Conservation (phyloP, 2,888 invertebrate species). For the Epistrophe eligans region DNA sequence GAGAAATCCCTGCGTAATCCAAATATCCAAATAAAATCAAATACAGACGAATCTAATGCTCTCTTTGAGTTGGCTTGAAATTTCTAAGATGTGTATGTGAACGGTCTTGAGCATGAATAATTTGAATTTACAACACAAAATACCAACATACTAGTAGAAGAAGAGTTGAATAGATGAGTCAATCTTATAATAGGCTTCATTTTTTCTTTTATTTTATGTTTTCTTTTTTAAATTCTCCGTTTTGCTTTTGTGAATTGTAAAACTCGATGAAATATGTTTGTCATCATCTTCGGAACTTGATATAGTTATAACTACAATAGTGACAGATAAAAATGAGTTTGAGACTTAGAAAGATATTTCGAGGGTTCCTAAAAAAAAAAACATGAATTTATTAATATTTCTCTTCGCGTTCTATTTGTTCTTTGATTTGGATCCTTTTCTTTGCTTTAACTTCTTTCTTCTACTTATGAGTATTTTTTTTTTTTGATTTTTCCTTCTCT, state of each 20-base stretch:
- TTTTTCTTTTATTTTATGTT: neutral
- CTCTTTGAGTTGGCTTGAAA: conserved; percentile 8
- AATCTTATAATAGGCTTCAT: neutral
- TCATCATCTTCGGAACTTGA: conserved; percentile 34
- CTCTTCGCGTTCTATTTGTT: conserved; percentile 22
- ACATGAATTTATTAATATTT: conserved; percentile 25
- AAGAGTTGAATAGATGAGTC: conserved; percentile 24
- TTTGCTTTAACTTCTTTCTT: conserved; percentile 19
- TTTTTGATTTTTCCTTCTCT: conserved; percentile 3
- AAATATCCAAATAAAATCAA: neutral
- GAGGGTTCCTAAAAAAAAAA: conserved; percentile 5
- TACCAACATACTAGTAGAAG: neutral
- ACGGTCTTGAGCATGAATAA: conserved; percentile 29
- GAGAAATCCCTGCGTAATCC: conserved; percentile 41
- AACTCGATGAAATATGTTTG: conserved; percentile 40
- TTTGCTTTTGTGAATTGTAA: conserved; percentile 21
- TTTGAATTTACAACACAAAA: conserved; percentile 16
- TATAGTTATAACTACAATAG: conserved; percentile 10
- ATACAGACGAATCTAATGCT: conserved; percentile 21
- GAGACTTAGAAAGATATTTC: neutral
- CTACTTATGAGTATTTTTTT: neutral
- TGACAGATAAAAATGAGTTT: conserved; percentile 30
- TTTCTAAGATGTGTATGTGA: conserved; percentile 27
- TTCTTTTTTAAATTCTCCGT: neutral
- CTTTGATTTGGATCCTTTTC: neutral